Evolutionary conservation across 2,113 vertebrate genomes (phyloP).

Genomic region (Myiopsitta monachus): DNA sequence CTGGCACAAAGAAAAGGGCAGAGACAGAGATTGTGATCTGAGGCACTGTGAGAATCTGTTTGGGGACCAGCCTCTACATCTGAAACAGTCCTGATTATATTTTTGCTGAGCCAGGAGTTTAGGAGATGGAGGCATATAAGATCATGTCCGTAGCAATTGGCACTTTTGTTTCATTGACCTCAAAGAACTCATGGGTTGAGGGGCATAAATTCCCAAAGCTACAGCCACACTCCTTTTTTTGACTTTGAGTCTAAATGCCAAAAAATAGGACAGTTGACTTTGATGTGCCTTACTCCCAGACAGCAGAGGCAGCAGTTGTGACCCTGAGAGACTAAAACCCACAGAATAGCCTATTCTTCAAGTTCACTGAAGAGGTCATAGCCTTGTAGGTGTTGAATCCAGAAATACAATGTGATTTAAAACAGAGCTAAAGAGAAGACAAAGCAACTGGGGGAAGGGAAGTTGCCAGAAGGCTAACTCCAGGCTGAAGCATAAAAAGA

Average conservation of each 20-base stretch:
- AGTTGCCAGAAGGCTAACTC: background rate
- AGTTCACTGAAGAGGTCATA: background rate
- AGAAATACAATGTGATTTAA: background rate
- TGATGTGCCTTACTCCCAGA: background rate
- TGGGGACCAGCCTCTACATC: background rate
- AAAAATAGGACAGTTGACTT: background rate
- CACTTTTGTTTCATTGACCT: background rate
- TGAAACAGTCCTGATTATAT: background rate
- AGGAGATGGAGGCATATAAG: background rate
- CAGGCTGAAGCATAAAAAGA: background rate
- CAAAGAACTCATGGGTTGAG: background rate
- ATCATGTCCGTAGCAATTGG: background rate
- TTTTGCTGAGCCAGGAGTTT: background rate
- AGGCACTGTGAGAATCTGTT: background rate
- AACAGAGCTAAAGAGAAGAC: background rate
- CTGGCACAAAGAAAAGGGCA: background rate
- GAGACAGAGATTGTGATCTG: background rate
- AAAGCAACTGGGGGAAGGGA: background rate
- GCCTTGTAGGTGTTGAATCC: conserved; percentile 3
- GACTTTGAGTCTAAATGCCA: background rate
- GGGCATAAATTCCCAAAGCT: background rate
- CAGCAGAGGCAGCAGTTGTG: background rate
- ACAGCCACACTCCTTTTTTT: background rate
- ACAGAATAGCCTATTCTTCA: background rate
- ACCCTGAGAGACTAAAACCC: background rate